Evolutionary conservation across 1,140 invertebrate genomes (phyloP), one percentile per base, ranked within the genome.

Genomic region (Macrobrachium rosenbergii): DNA sequence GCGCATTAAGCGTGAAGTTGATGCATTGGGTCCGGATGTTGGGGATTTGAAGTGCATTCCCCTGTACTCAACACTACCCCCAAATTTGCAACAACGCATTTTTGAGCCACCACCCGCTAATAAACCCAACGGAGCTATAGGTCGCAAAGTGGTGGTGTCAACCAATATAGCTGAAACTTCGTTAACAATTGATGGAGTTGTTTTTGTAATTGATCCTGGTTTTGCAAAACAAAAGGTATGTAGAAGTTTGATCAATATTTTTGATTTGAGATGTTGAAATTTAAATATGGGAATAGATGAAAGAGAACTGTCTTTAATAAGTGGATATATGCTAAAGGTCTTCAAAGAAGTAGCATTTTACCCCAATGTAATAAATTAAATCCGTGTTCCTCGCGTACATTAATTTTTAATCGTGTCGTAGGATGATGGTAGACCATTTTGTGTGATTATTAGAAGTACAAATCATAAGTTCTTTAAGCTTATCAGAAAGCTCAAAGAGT

Each of bases 101-200:
- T 99, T 99, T 91, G 99, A 99, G 91, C 94, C 98, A 10, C 95
- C 99, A 14, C 98, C 98, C 0, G 96, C 98, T 10, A 97, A 95
- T 81, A 97, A 97, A 92, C 91, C 97, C 0, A 99, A 98, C 91
- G 99, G 98, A 14, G 97, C 97, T 0, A 97, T 99, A 82, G 98
- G 99, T 0, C 93, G 98, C 23, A 99, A 99, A 90, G 92, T 98
- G 28, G 98, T 99, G 0, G 97, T 99, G 0, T 99, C 98, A 0
- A 99, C 99, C 0, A 99, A 99, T 91, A 99, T 99, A 90, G 99
- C 99, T 0, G 99, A 99, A 93, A 99, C 99, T 0, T 99, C 98
- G 0, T 93, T 99, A 7, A 99, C 99, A 1, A 99, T 99, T 91
- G 99, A 99, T 91, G 99, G 99, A 85, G 98, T 99, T n/a, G 99